Percentiles rank a stretch among this genome's conserved stretches.
phyloP scores from a whole-genome alignment of 2,113 vertebrate species.

The Atherinomorus stipes region DNA sequence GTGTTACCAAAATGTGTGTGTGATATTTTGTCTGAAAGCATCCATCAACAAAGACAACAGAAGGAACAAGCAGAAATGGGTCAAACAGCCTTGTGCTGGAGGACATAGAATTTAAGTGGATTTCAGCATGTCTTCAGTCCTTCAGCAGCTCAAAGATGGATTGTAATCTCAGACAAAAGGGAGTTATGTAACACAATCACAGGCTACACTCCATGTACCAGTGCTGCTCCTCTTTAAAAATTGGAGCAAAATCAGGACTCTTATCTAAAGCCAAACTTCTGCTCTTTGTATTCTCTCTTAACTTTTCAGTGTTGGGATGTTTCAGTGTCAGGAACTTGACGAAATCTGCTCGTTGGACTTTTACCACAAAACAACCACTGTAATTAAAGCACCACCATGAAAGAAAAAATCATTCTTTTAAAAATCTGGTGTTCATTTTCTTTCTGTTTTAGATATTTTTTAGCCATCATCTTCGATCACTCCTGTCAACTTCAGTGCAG shows the following conservation, averaged over 20 bases:
- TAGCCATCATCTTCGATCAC: background rate
- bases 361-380: background rate
- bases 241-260: slow-evolving; percentile 14
- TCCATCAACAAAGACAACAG: background rate
- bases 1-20: no score
- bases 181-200: slow-evolving; percentile 35
- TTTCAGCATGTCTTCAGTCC: background rate
- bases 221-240: slow-evolving; percentile 15
- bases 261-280: slow-evolving; percentile 9
- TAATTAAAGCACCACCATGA: background rate
- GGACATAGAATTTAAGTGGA: slow-evolving; percentile 7
- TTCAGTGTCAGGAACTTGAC: background rate
- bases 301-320: no score
- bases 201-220: background rate
- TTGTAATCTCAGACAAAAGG: slow-evolving; percentile 21
- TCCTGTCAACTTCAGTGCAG: background rate
- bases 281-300: slow-evolving; percentile 7
- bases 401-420: background rate
- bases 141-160: slow-evolving; percentile 22
- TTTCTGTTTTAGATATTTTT: background rate
- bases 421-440: background rate
- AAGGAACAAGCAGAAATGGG: background rate
- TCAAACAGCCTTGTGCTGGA: background rate
- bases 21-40: no score
- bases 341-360: background rate